Conservation (phyloP, 2,113 vertebrate species). For the Felis catus region DNA sequence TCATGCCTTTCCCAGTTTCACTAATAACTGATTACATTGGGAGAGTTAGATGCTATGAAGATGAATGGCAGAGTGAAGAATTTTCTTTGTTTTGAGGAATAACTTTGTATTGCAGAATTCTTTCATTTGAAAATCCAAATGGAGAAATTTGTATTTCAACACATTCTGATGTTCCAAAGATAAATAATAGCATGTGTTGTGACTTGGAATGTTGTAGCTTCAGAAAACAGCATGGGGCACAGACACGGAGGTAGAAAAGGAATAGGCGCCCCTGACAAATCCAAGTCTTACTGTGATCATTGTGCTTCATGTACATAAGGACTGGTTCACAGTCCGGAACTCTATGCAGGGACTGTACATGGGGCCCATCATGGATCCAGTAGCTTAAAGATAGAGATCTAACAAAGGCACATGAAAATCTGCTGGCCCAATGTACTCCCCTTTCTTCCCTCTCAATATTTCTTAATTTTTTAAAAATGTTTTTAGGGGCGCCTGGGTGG, state of each 20-base stretch:
- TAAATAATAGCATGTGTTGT: slow-evolving; percentile 18
- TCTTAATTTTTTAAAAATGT: background rate
- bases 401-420: background rate
- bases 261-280: background rate
- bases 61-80: background rate
- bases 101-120: background rate
- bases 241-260: background rate
- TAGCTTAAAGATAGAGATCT: background rate
- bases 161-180: slow-evolving; percentile 33
- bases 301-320: background rate
- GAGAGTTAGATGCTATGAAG: background rate
- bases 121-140: slow-evolving; percentile 51
- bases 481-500: no score
- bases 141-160: slow-evolving; percentile 28
- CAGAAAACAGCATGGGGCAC: background rate
- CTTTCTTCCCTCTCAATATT: background rate
- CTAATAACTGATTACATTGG: background rate
- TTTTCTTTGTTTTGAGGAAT: slow-evolving; percentile 24
- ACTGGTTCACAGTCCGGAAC: background rate
- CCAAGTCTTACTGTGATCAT: background rate
- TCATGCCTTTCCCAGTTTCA: slow-evolving; percentile 20
- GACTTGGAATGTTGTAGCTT: background rate
- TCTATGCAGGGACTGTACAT: fast-evolving
- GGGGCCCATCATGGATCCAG: background rate
- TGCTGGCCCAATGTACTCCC: background rate